Conservation (phyloP, 2,888 invertebrate genomes). For the Glyphotaelius pellucidus region DNA sequence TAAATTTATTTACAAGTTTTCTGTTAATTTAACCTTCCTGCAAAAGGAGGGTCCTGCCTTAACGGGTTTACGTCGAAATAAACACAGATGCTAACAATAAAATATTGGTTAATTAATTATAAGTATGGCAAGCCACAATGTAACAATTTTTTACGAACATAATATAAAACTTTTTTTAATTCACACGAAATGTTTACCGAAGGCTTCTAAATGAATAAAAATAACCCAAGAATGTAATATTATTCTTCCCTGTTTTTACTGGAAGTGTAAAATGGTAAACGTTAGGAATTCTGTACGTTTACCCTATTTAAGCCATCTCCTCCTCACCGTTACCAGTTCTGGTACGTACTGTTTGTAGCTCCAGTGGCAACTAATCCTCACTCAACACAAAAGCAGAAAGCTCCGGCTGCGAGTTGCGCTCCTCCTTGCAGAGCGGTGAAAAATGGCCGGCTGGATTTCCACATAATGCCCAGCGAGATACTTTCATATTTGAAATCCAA, state of each 20-base stretch:
- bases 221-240: neutral
- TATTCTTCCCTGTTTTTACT: neutral
- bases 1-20: neutral
- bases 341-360: neutral
- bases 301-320: neutral
- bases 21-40: neutral
- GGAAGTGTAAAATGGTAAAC: neutral
- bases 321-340: neutral
- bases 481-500: conserved; percentile 62
- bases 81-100: neutral
- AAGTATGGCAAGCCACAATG: neutral
- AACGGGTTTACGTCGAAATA: neutral
- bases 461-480: conserved; percentile 52
- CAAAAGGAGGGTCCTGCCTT: neutral
- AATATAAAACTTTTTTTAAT: neutral
- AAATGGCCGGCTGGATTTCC: conserved; percentile 52
- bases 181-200: neutral
- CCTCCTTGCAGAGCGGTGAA: conserved; percentile 46
- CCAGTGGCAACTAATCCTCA: neutral
- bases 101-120: neutral
- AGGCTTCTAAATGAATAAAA: neutral
- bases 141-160: neutral
- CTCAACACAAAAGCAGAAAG: conserved; percentile 43
- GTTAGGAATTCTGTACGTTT: neutral
- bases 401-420: neutral